Base-by-base conservation (phyloP, 2,888 invertebrate species). In the Lithosia quadra region DNA sequence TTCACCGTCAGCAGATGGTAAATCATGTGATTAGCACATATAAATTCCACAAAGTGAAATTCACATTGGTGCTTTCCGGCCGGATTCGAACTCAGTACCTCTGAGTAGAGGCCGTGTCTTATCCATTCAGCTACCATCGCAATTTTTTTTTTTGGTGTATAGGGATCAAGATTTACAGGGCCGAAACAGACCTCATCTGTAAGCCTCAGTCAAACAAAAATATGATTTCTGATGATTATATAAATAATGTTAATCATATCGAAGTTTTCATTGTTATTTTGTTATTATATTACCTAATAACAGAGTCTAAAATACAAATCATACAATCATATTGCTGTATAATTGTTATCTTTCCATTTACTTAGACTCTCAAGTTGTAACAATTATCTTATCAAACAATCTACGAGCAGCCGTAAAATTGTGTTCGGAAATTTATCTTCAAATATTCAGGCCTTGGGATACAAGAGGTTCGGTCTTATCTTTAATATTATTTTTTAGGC, bases 291-390 rank as follows among this genome's bases (percentile, higher is more conserved):
- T 8, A 60, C 21, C 21, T n/a, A 9, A n/a, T 49, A 49, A 5
- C 5, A 43, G 18, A 43, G 0, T 43, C 18, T 43, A 43, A 49
- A 5, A 49, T n/a, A 49, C n/a, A 49, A n/a, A 49, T 49, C 49
- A 49, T 49, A 22, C 36, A 60, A 60, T 60, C 18, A 60, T 18
- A 24, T 39, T 2, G 7, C 5, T 39, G 22, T 39, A 22, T 39
- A 13, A 34, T 22, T 60, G 39, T 39, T 60, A 22, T 60, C 36
- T 24, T 60, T 39, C 22, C 24, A 60, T 60, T 60, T 60, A 24
- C 18, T 60, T 36, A 15, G 4, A 39, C 36, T 60, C 9, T 39
- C 59, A 60, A 49, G 21, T 36, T 22, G 18, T 18, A 18, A 15
- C 36, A 60, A 60, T 60, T 39, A 21, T 39, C 10, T 24, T 39